Percentiles rank a stretch among this genome's conserved stretches.
phyloP scores from a whole-genome alignment of 2,797 vertebrate genomes.

The Sebastolobus alascanus region DNA sequence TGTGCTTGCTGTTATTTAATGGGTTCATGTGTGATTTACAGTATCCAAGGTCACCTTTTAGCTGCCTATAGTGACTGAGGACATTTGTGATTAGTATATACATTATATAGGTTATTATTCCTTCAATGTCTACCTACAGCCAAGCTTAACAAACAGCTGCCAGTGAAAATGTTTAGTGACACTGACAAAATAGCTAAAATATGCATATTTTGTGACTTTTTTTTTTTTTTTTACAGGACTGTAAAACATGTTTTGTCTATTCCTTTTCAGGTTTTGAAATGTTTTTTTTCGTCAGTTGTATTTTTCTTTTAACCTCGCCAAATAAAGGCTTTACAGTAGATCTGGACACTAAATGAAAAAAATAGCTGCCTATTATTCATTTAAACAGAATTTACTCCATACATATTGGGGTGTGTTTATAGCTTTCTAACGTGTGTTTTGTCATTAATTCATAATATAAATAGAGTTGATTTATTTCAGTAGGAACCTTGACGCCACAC shows the following conservation, averaged over 20 bases:
- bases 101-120: conserved; percentile 25
- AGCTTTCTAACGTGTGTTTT: conserved; percentile 32
- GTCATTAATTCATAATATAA: conserved; percentile 46
- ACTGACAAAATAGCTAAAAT: conserved; percentile 25
- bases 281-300: neutral
- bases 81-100: conserved; percentile 25
- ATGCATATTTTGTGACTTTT: conserved; percentile 11
- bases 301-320: conserved; percentile 19
- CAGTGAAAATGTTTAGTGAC: conserved; percentile 15
- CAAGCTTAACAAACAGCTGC: conserved; percentile 25
- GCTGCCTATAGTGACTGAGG: conserved; percentile 19
- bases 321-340: conserved; percentile 50
- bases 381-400: conserved; percentile 10
- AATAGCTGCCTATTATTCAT: conserved; percentile 40
- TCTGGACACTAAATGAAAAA: conserved; percentile 45
- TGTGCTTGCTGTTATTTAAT: conserved; percentile 34
- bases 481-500: conserved; percentile 51
- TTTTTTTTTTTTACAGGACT: conserved; percentile 14
- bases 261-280: conserved; percentile 22
- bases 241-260: neutral
- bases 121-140: conserved; percentile 25
- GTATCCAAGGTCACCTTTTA: conserved; percentile 13
- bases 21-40: conserved; percentile 23
- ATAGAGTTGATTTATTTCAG: conserved; percentile 41
- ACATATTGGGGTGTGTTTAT: neutral